A percentile compares a stretch with the other conserved stretches of the same genome.
These are phyloP conservation scores for Lomographa bimaculata DNA, from an alignment of 2,888 invertebrate species.

Conservation along the genomic window DNA sequence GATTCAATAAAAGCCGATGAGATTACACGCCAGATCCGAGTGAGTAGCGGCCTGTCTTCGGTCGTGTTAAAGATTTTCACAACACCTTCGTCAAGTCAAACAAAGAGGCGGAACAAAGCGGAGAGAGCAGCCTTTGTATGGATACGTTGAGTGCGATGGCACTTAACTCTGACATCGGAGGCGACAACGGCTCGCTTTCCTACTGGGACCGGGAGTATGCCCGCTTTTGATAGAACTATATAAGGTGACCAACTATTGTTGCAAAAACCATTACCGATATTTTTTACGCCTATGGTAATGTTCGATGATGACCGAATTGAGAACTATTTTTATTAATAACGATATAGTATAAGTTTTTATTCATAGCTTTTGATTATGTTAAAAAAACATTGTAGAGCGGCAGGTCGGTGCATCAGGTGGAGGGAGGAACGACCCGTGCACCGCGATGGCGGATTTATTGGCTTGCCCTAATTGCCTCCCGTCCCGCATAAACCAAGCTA, in stretches of 20 bases:
- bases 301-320: too few relatives aligned
- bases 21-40: constrained; percentile 43
- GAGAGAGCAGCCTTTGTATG: constrained; percentile 76
- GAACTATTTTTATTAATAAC: constrained; percentile 23
- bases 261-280: neutral
- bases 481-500: constrained; percentile 63
- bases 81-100: constrained; percentile 67
- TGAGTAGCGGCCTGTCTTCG: constrained; percentile 37
- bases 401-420: constrained; percentile 29
- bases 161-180: constrained; percentile 73
- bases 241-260: constrained; percentile 1
- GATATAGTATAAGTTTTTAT: constrained; percentile 19
- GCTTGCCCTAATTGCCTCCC: constrained; percentile 72
- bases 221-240: constrained; percentile 31
- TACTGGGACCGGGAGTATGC: constrained; percentile 34
- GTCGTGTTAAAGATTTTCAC: constrained; percentile 61
- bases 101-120: constrained; percentile 80
- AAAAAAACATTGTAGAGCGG: constrained; percentile 10
- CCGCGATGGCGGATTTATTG: constrained; percentile 67
- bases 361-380: constrained; percentile 22
- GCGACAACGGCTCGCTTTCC: constrained; percentile 44
- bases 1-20: constrained; percentile 47
- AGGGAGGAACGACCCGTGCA: constrained; percentile 56
- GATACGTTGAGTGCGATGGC: constrained; percentile 65
- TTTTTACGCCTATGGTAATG: constrained; percentile 7